A percentile compares a stretch with the other conserved stretches of the same genome.
These are phyloP conservation scores for Phthorimaea operculella DNA, from an alignment of 1,140 invertebrate species.

Conservation along the genomic window DNA sequence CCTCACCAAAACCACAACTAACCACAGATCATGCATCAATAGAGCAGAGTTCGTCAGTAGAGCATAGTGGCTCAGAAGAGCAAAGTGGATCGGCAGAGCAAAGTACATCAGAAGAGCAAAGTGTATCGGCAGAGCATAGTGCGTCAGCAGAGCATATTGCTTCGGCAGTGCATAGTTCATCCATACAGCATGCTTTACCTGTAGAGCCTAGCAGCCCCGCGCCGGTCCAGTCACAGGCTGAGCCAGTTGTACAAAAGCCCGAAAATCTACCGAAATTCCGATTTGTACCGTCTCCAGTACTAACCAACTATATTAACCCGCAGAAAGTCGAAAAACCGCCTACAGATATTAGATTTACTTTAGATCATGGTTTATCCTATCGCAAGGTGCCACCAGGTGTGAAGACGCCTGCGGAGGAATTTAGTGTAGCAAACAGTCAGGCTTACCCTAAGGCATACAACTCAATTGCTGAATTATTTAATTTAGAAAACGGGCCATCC, in stretches of 20 bases:
- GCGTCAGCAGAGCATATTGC: not conserved
- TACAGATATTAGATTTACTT: not conserved
- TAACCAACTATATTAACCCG: not conserved
- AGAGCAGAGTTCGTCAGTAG: not conserved
- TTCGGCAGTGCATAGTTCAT: not conserved
- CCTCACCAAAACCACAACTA: constrained; percentile 11
- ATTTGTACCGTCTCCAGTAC: constrained; percentile 11
- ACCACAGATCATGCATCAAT: constrained; percentile 12
- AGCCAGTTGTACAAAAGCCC: constrained; percentile 4
- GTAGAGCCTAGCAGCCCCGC: too few species aligned
- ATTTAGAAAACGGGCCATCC: too few species aligned
- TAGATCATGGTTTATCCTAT: constrained; percentile 11
- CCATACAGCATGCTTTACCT: not conserved
- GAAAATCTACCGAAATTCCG: constrained; percentile 13
- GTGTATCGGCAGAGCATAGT: not conserved
- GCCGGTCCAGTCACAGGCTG: too few species aligned
- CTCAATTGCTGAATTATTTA: too few species aligned
- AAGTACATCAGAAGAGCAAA: not conserved
- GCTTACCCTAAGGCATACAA: too few species aligned
- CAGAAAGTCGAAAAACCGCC: not conserved
- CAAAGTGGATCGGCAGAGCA: not conserved
- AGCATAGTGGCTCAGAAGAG: not conserved
- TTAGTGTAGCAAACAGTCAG: too few species aligned
- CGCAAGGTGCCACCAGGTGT: constrained; percentile 3
- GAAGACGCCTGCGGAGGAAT: too few species aligned